Base-by-base conservation (phyloP, 92 coral and sea anemone species). In the Porites evermanni region DNA sequence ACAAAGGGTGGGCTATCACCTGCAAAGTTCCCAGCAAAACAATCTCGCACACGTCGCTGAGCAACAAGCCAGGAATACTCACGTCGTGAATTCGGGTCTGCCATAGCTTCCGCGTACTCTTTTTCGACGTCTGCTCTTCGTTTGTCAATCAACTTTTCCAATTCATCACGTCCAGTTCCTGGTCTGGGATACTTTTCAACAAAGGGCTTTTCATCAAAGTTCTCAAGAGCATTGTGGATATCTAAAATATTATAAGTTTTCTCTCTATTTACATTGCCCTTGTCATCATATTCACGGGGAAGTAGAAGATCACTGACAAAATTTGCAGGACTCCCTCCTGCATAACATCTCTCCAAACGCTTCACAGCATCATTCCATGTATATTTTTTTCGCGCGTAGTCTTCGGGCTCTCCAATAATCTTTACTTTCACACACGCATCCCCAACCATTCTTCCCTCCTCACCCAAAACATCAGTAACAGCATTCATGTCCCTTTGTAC, bases 41-140 rank as follows among this genome's bases (percentile, higher is more conserved):
- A 80, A 67, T 67, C 84, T 10, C 74, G 16, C 0, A 80, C 84
- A 50, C 52, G 12, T 8, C 84, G 84, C 66, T 53, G 75, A 13
- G 84, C 75, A 67, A 67, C 84, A 80, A 53, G 6, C 84, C 74
- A 67, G 1, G 84, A 66, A 67, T 80, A 80, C 17, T 2, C 29
- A 0, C 6, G 51, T 50, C 59, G 14, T 12, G n/a, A 47, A 0
- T 53, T 53, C 14, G 54, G 75, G 18, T 80, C 19, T 23, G 19
- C 64, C 1, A 0, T 7, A 2, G 67, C 66, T 67, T 67, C 67
- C 16, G 53, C 44, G 24, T 0, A 7, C 26, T 80, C 66, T 53
- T 24, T 80, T 67, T 80, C 67, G 24, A 80, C 26, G 10, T 21
- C 74, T 20, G 17, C 66, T 67, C 84, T 67, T 52, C 75, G 16